Percentiles rank a stretch among this genome's conserved stretches.
Evolutionary conservation across 2,113 vertebrate species (phyloP).

Genomic region (Tauraco erythrolophus): DNA sequence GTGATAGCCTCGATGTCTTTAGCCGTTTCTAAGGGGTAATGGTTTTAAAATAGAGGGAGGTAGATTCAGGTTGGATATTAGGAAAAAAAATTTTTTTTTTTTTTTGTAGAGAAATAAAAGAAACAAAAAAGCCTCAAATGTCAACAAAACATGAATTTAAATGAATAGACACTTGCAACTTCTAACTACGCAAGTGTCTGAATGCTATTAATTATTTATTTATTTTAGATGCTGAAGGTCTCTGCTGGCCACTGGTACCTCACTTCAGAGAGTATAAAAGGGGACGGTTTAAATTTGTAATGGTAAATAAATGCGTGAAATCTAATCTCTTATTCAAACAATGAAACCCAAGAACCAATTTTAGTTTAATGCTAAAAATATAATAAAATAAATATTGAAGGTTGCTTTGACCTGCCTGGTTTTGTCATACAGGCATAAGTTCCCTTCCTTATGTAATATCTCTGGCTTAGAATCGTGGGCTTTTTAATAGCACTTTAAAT

Average conservation of each 20-base stretch:
- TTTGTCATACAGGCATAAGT: not conserved
- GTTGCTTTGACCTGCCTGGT: not conserved
- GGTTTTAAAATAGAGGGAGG: too few species aligned
- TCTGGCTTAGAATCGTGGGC: not conserved
- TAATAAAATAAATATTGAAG: not conserved
- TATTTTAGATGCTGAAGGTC: not conserved
- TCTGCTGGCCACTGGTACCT: not conserved
- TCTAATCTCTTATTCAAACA: not conserved
- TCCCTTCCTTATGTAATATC: not conserved
- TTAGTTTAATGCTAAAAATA: not conserved
- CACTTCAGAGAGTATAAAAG: not conserved
- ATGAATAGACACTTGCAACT: not conserved
- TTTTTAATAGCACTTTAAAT: conserved; percentile 9
- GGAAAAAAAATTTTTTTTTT: too few species aligned
- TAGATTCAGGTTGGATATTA: too few species aligned
- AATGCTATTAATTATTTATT: not conserved
- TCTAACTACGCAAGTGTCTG: not conserved
- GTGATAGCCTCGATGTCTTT: not conserved
- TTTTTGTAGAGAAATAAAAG: not conserved
- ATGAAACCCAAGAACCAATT: not conserved
- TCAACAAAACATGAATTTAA: not conserved
- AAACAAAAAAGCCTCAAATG: not conserved
- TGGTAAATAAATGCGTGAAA: not conserved
- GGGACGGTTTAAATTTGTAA: not conserved
- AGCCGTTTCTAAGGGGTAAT: too few species aligned